Percentiles rank a stretch among this genome's conserved stretches.
Evolutionary conservation across 1,140 invertebrate species (phyloP).

Genomic region (Zophobas atratus): DNA sequence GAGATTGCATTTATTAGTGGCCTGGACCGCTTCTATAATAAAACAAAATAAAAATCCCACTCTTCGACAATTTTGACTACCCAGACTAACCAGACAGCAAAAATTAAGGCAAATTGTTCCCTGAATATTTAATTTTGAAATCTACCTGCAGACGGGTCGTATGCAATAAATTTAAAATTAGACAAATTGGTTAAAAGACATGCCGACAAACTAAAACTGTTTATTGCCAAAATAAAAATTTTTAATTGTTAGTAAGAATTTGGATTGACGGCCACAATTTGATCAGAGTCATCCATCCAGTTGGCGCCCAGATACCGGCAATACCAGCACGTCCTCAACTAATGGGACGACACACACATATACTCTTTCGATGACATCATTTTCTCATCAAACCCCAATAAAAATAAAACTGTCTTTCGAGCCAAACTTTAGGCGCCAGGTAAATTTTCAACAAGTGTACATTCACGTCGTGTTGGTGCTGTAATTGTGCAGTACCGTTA

Average conservation of each 20-base stretch:
- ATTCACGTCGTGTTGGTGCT: slow-evolving; percentile 1
- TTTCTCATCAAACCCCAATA: slow-evolving; percentile 66
- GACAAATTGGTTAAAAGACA: neutral
- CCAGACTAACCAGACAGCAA: too few species aligned
- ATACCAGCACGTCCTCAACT: slow-evolving; percentile 60
- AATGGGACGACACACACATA: slow-evolving; percentile 65
- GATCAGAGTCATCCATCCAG: slow-evolving; percentile 45
- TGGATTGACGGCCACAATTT: slow-evolving; percentile 11
- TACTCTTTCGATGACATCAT: slow-evolving; percentile 66
- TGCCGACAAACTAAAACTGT: slow-evolving; percentile 3
- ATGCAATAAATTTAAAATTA: slow-evolving; percentile 13
- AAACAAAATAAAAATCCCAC: too few species aligned
- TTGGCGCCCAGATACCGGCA: slow-evolving; percentile 53
- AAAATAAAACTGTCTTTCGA: slow-evolving; percentile 64
- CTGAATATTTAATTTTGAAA: neutral
- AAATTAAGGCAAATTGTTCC: too few species aligned
- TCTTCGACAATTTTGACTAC: too few species aligned
- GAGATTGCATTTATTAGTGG: too few species aligned
- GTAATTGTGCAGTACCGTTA: too few species aligned
- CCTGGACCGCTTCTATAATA: too few species aligned
- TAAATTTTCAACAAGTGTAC: slow-evolving; percentile 55
- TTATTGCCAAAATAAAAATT: slow-evolving; percentile 32
- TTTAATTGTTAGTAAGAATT: slow-evolving; percentile 33
- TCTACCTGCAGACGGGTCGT: neutral
- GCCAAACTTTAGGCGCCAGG: slow-evolving; percentile 58